These are phyloP conservation scores for Podotricha telesiphe DNA, from an alignment of 2,888 invertebrate genomes.

Conservation along the genomic window DNA sequence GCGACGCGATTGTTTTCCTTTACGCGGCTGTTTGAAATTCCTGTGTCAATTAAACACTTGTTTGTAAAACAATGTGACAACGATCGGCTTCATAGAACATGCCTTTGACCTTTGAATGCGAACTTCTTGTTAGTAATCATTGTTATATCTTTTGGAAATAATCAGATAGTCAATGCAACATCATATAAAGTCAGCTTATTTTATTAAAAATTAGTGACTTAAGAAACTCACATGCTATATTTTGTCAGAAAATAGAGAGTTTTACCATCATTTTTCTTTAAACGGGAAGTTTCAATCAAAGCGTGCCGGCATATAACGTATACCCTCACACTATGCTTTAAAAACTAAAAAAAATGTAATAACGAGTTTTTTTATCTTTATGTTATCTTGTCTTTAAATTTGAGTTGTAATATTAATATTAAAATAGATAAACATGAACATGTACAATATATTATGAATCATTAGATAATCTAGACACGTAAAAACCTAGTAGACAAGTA, in stretches of 20 bases:
- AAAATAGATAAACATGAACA: not conserved
- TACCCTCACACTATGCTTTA: no score
- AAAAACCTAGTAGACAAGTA: constrained; percentile 29
- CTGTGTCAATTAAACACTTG: constrained; percentile 73
- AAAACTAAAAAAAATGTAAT: no score
- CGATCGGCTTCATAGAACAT: constrained; percentile 68
- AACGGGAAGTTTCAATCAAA: no score
- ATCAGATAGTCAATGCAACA: not conserved
- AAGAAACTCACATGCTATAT: no score
- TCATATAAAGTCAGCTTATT: not conserved
- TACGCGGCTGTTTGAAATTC: constrained; percentile 73
- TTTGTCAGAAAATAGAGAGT: no score
- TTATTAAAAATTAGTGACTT: no score
- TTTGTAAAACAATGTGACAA: constrained; percentile 73
- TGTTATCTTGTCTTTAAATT: not conserved
- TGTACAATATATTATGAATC: constrained; percentile 6
- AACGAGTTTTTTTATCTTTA: no score
- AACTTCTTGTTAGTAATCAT: constrained; percentile 41
- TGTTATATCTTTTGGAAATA: constrained; percentile 12
- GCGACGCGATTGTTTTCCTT: constrained; percentile 63
- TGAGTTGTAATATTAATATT: not conserved
- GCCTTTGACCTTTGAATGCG: constrained; percentile 51
- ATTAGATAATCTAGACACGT: constrained; percentile 7
- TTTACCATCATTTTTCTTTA: not conserved
- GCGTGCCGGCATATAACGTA: no score